Evolutionary conservation across 2,113 vertebrate species (phyloP).

Genomic region (Seriola dumerili): DNA sequence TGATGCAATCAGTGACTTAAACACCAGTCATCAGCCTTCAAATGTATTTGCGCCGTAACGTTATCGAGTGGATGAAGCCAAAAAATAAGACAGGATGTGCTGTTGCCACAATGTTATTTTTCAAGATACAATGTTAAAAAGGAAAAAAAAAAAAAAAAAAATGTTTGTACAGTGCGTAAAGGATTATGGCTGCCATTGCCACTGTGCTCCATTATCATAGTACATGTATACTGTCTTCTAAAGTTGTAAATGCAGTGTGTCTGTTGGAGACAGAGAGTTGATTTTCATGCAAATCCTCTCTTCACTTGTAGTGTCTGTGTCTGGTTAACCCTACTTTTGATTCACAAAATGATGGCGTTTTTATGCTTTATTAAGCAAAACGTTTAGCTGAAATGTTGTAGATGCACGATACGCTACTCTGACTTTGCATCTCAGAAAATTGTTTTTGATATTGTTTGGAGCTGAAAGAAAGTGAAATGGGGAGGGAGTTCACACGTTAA

Average conservation of each 20-base stretch:
- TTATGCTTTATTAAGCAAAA: conserved; percentile 50
- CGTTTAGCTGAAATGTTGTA: conserved; percentile 21
- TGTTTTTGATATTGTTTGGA: conserved; percentile 24
- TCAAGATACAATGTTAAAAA: too few relatives aligned
- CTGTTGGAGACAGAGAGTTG: conserved; percentile 19
- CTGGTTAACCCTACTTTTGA: conserved; percentile 38
- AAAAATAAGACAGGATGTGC: too few relatives aligned
- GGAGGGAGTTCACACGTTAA: neutral
- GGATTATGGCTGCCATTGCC: conserved; percentile 10
- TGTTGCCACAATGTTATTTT: too few relatives aligned
- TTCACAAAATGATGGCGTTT: conserved; percentile 45
- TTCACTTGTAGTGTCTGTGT: conserved; percentile 16
- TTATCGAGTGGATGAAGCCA: too few relatives aligned
- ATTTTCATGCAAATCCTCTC: conserved; percentile 57
- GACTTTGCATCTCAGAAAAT: conserved; percentile 22
- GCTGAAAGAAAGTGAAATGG: conserved; percentile 13
- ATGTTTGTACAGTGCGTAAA: too few relatives aligned
- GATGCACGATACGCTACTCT: neutral
- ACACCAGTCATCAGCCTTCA: too few relatives aligned
- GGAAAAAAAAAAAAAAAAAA: too few relatives aligned
- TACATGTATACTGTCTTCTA: conserved; percentile 12
- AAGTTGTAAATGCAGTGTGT: conserved; percentile 12
- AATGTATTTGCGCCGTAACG: too few relatives aligned
- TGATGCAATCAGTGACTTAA: too few relatives aligned
- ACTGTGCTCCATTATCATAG: conserved; percentile 21